Evolutionary conservation across 1,140 invertebrate species (phyloP).

Genomic region (Drosophila quadrilineata): DNA sequence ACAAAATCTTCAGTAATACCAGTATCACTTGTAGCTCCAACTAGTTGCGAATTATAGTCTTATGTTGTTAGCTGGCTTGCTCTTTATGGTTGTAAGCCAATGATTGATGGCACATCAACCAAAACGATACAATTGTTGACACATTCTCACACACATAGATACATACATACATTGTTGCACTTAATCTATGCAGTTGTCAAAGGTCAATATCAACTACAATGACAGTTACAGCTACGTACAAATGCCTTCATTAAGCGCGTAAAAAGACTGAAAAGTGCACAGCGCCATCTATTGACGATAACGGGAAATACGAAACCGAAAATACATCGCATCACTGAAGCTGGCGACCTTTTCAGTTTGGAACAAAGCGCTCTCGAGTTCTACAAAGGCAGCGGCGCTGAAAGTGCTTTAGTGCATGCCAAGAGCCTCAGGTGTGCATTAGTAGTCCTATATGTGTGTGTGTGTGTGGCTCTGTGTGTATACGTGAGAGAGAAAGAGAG

Average conservation of each 20-base stretch:
- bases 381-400: constrained; percentile 20
- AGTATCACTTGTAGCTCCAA: too few relatives aligned
- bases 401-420: constrained; percentile 16
- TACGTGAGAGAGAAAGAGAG: background rate
- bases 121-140: too few relatives aligned
- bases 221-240: background rate
- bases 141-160: too few relatives aligned
- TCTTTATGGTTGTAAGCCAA: too few relatives aligned
- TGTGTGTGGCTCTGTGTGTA: background rate
- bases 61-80: too few relatives aligned
- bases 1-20: too few relatives aligned
- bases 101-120: too few relatives aligned
- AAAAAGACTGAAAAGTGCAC: constrained; percentile 37
- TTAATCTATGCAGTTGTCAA: too few relatives aligned
- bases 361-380: constrained; percentile 32
- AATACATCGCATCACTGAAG: background rate
- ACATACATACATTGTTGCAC: too few relatives aligned
- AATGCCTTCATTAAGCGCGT: constrained; percentile 44
- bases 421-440: constrained; percentile 31
- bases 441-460: constrained; percentile 3
- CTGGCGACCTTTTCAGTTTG: constrained; percentile 24
- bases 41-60: too few relatives aligned
- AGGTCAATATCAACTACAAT: background rate
- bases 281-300: too few relatives aligned
- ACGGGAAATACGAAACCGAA: constrained; percentile 16